A percentile compares a stretch with the other conserved stretches of the same genome.
Evolutionary conservation across 2,797 vertebrate species (phyloP).

Genomic region (Mormyrus proboscirostris): DNA sequence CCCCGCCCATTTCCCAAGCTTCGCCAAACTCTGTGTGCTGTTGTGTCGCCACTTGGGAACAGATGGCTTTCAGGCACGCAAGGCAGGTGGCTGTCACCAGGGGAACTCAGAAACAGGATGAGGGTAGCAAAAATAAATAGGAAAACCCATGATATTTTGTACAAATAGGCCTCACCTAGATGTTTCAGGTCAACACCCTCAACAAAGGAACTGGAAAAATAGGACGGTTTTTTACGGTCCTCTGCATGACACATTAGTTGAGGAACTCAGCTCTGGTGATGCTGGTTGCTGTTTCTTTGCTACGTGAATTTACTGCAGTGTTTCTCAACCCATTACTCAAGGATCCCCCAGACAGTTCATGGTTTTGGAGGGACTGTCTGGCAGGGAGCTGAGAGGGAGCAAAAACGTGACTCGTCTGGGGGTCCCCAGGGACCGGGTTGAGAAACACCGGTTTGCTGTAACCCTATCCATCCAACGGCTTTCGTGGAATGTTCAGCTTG

Average conservation of each 20-base stretch:
- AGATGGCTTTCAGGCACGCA: not conserved
- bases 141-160: not conserved
- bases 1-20: not conserved
- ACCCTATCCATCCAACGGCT: not conserved
- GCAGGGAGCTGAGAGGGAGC: not conserved
- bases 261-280: not conserved
- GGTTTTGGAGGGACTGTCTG: not conserved
- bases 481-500: not conserved
- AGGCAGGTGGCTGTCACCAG: slow-evolving; percentile 11
- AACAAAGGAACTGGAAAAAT: not conserved
- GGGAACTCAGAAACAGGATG: not conserved
- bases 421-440: not conserved
- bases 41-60: not conserved
- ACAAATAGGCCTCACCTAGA: slow-evolving; percentile 1
- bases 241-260: not conserved
- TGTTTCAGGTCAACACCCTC: not conserved
- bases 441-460: not conserved
- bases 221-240: not conserved
- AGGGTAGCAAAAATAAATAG: not conserved
- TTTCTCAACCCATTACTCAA: not conserved
- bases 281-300: not conserved
- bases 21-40: not conserved
- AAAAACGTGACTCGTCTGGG: not conserved
- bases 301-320: not conserved
- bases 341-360: not conserved